Percentiles rank a stretch among this genome's conserved stretches.
phyloP scores from a whole-genome alignment of 1,140 invertebrate species.

The Hydropsyche tenuis region DNA sequence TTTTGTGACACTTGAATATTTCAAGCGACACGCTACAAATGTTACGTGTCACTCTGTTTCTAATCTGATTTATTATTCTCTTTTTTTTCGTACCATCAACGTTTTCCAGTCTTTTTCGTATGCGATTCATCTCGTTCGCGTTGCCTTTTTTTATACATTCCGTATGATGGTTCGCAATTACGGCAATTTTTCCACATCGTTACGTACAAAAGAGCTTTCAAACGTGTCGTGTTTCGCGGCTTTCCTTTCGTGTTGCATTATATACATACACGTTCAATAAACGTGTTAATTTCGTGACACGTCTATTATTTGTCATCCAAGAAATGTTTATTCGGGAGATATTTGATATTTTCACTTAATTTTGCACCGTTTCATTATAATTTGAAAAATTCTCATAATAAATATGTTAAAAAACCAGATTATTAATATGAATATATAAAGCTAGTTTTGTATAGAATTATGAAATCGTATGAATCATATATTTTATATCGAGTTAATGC shows the following conservation, averaged over 20 bases:
- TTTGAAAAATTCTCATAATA: too few species aligned
- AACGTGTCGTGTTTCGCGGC: background rate
- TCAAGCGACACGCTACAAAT: constrained; percentile 6
- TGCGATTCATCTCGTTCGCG: constrained; percentile 11
- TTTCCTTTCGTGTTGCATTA: background rate
- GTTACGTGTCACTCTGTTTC: constrained; percentile 6
- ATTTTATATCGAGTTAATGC: too few species aligned
- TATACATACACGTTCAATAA: background rate
- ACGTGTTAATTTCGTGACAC: constrained; percentile 6
- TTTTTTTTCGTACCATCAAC: background rate
- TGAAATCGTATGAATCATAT: too few species aligned
- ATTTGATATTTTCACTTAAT: too few species aligned
- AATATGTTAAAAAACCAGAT: too few species aligned
- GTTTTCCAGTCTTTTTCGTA: background rate
- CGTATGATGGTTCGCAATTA: constrained; percentile 11
- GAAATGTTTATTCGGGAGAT: too few species aligned
- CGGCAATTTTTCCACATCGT: constrained; percentile 24
- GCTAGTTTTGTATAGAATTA: too few species aligned
- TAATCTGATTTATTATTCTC: constrained; percentile 15
- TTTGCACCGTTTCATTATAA: too few species aligned
- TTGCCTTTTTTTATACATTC: background rate
- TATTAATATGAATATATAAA: too few species aligned
- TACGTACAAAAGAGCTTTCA: constrained; percentile 13
- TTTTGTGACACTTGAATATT: constrained; percentile 12
- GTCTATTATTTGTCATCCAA: background rate